Conservation (phyloP, 2,888 invertebrate species). For the Parapristionchus giblindavisi region DNA sequence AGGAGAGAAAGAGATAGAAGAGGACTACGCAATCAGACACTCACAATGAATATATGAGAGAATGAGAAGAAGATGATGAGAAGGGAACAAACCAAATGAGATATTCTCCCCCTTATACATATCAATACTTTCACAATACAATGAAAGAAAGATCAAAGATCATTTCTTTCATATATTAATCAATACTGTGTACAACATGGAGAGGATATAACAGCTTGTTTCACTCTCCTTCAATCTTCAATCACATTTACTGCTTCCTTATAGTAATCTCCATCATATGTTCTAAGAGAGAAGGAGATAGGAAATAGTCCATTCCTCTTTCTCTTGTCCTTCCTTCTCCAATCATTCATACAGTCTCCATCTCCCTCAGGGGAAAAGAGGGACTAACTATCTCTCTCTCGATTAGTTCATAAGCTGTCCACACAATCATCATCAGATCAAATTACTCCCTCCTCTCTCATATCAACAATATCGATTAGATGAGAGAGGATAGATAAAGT, state of each 20-base stretch:
- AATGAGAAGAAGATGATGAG: background rate
- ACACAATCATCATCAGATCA: slow-evolving; percentile 29
- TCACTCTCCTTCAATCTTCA: too few species aligned
- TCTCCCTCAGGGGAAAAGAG: too few species aligned
- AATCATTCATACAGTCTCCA: background rate
- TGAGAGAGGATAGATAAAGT: too few species aligned
- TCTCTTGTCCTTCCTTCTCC: background rate
- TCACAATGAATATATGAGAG: background rate
- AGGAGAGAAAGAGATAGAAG: background rate
- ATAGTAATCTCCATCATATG: too few species aligned
- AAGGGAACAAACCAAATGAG: too few species aligned
- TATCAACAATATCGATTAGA: slow-evolving; percentile 22
- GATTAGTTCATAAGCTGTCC: slow-evolving; percentile 16
- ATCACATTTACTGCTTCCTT: too few species aligned
- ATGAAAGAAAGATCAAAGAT: too few species aligned
- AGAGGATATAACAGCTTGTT: too few species aligned
- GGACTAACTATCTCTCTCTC: background rate
- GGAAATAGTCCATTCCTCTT: background rate
- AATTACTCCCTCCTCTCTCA: slow-evolving; percentile 11
- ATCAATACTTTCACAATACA: too few species aligned
- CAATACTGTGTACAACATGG: too few species aligned
- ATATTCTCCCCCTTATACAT: too few species aligned
- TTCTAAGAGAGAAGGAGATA: background rate
- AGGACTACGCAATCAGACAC: background rate
- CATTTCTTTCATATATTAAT: too few species aligned